phyloP scores from a whole-genome alignment of 1,140 invertebrate genomes.

The Globodera rostochiensis region DNA sequence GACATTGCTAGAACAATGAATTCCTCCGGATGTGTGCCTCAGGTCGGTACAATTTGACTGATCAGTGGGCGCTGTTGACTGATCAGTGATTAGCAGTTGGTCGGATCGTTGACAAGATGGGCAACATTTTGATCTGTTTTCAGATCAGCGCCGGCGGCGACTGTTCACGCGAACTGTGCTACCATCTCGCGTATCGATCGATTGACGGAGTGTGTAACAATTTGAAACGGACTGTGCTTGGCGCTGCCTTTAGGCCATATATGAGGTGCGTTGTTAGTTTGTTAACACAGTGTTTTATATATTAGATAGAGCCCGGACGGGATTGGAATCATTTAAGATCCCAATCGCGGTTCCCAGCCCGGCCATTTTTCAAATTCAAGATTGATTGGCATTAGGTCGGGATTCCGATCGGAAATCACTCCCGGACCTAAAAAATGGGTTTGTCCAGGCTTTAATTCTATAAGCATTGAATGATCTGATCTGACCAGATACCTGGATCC shows the following conservation, averaged over 20 bases:
- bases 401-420: too few species aligned
- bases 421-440: too few species aligned
- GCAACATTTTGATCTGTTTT: neutral
- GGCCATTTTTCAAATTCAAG: too few species aligned
- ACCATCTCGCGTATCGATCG: slow-evolving; percentile 54
- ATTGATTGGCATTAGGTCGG: neutral
- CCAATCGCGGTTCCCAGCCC: too few species aligned
- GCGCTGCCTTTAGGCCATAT: slow-evolving; percentile 54
- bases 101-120: neutral
- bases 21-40: slow-evolving; percentile 59
- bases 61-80: too few species aligned
- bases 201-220: slow-evolving; percentile 57
- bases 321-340: neutral
- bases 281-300: neutral
- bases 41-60: slow-evolving; percentile 29
- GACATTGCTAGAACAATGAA: slow-evolving; percentile 58
- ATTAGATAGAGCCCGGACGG: neutral
- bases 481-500: too few species aligned
- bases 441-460: too few species aligned
- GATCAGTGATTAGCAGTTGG: too few species aligned
- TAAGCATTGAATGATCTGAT: too few species aligned
- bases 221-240: slow-evolving; percentile 41
- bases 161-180: slow-evolving; percentile 48
- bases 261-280: slow-evolving; percentile 36
- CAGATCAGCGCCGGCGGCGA: slow-evolving; percentile 22